A percentile compares a stretch with the other conserved stretches of the same genome.
Conservation (phyloP, 1,140 invertebrate species). For the Carcinoscorpius rotundicauda region DNA sequence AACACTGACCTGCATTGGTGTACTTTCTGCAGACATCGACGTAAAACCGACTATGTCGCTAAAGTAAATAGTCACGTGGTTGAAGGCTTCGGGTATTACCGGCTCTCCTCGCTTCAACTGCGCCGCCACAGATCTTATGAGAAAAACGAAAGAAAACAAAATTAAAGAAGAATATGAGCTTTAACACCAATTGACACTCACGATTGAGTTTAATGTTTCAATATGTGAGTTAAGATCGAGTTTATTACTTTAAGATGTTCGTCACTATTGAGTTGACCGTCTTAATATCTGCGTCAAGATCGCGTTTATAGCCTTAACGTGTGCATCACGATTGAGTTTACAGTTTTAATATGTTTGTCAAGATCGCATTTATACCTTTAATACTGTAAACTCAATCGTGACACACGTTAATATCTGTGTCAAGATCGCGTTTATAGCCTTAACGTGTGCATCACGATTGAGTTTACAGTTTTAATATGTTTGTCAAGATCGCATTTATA, state of each 20-base stretch:
- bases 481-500: no score
- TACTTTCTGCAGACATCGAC: conserved; percentile 84
- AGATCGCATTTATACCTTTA: no score
- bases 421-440: no score
- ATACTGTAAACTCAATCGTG: no score
- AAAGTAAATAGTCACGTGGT: conserved; percentile 91
- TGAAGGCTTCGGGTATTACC: conserved; percentile 88
- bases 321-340: no score
- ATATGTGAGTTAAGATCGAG: not conserved
- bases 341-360: no score
- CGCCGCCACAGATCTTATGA: conserved; percentile 49
- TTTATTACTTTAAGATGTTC: not conserved
- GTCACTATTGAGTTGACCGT: no score
- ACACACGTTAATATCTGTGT: no score
- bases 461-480: no score
- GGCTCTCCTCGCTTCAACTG: conserved; percentile 69
- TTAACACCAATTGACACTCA: not conserved
- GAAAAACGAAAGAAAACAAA: conserved; percentile 51
- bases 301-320: no score
- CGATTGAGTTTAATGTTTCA: not conserved
- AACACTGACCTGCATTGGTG: conserved; percentile 58
- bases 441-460: no score
- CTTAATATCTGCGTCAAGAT: no score
- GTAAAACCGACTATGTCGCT: conserved; percentile 99
- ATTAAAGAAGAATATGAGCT: not conserved